Evolutionary conservation across 1,140 invertebrate species (phyloP), one percentile per base, ranked within the genome.

Genomic region (Hermetia illucens): DNA sequence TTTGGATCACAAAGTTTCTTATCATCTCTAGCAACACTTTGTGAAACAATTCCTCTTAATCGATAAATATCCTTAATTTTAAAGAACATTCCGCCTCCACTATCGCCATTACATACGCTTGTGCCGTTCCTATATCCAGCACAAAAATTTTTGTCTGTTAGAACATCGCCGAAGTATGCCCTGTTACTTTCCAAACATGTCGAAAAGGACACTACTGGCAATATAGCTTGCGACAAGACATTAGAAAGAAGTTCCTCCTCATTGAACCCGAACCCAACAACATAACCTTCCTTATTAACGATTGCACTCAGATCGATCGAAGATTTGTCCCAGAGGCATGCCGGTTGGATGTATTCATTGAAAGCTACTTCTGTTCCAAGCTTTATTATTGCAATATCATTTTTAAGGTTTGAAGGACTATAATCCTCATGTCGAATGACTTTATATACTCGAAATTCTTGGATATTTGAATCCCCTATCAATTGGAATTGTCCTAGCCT

Each of bases 311-410:
- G 29, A 2, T 58, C 64, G 0, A 47, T 18, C 6, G 50, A 36
- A 4, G 50, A 51, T 16, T 53, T 58, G 20, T 46, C 45, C 4
- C 79, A 78, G 1, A 86, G 48, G 44, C 82, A 85, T 21, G 83
- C 71, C 0, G 81, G 77, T 48, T 68, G 65, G 13, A 85, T 68
- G 41, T 61, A 70, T 31, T 66, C 36, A 35, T 61, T 71, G 46
- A 67, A 75, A 8, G 36, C 25, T 5, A 79, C 70, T 2, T 69
- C 49, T 1, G 48, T 43, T 2, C 53, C 44, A 3, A 83, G 50
- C 35, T 70, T 65, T 3, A 82, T 42, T 3, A 80, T 46, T 3
- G 72, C 77, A 34, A 82, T 73, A 45, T 82, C 78, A 48, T 79
- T 38, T 1, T 32, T 9, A 25, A 68, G 15, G 53, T 63, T 61